A percentile compares a stretch with the other conserved stretches of the same genome.
Conservation (phyloP, 2,888 invertebrate genomes). For the Stenolophus ochropezus region DNA sequence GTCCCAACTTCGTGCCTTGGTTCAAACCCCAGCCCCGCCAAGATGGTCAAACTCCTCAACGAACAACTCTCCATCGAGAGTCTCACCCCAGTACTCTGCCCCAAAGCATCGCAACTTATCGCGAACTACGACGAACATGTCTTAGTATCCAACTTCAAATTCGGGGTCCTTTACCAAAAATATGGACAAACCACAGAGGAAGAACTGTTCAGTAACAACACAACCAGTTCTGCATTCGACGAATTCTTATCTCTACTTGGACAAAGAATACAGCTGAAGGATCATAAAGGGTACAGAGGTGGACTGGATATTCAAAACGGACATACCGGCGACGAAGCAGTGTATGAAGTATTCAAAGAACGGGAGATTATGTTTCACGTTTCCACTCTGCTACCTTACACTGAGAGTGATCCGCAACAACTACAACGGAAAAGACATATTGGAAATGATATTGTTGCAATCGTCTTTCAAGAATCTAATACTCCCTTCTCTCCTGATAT, state of each 20-base stretch:
- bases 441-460: slow-evolving; percentile 97
- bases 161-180: slow-evolving; percentile 97
- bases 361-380: slow-evolving; percentile 99
- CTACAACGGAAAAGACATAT: slow-evolving; percentile 98
- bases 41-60: slow-evolving; percentile 92
- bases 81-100: slow-evolving; percentile 90
- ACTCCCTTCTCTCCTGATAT: slow-evolving; percentile 99
- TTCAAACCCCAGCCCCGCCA: slow-evolving; percentile 85
- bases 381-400: slow-evolving; percentile 95
- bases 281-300: slow-evolving; percentile 82
- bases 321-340: slow-evolving; percentile 95
- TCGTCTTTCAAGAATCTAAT: slow-evolving; percentile 97
- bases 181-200: slow-evolving; percentile 97
- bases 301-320: slow-evolving; percentile 97
- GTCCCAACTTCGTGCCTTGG: slow-evolving; percentile 86
- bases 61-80: slow-evolving; percentile 91
- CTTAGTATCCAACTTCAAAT: slow-evolving; percentile 96
- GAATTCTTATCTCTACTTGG: slow-evolving; percentile 95
- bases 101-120: slow-evolving; percentile 92
- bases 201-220: slow-evolving; percentile 94
- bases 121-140: slow-evolving; percentile 98
- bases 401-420: slow-evolving; percentile 97
- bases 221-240: slow-evolving; percentile 92
- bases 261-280: slow-evolving; percentile 80
- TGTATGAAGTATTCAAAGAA: slow-evolving; percentile 93